Conservation (phyloP, 2,888 invertebrate species). For the Kuschelorhynchus macadamiae region DNA sequence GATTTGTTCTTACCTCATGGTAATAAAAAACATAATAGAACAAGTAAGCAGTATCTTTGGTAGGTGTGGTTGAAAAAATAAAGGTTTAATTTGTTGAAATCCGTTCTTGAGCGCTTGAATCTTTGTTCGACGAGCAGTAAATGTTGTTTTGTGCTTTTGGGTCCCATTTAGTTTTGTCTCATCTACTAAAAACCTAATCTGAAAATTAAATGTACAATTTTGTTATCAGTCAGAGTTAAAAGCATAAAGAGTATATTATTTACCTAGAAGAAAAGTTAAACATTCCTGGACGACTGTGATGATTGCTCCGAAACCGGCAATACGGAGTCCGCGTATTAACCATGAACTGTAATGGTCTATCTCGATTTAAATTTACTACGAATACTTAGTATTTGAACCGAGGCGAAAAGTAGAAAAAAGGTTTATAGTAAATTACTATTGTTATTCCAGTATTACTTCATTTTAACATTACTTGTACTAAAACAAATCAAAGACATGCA, state of each 20-base stretch:
- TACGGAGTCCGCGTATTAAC: too few species aligned
- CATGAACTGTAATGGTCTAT: too few species aligned
- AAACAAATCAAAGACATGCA: too few species aligned
- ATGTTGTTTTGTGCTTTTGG: conserved; percentile 59
- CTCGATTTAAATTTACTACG: too few species aligned
- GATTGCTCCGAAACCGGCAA: too few species aligned
- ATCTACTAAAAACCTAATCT: conserved; percentile 65
- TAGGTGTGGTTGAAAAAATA: conserved; percentile 75
- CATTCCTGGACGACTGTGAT: too few species aligned
- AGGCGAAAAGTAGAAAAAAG: too few species aligned
- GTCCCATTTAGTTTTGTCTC: conserved; percentile 54
- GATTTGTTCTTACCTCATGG: conserved; percentile 78
- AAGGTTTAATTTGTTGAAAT: conserved; percentile 74
- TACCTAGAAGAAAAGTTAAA: too few species aligned
- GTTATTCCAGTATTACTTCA: too few species aligned
- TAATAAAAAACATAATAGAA: conserved; percentile 75
- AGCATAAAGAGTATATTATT: background rate
- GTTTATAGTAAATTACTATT: too few species aligned
- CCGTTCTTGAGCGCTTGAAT: conserved; percentile 73
- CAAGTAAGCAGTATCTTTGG: conserved; percentile 73
- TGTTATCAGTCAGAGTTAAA: conserved; percentile 38
- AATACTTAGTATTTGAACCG: too few species aligned
- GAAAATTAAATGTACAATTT: conserved; percentile 56
- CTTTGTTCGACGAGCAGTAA: conserved; percentile 56
- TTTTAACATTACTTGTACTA: too few species aligned